These are phyloP conservation scores for Hydropsyche tenuis DNA, from an alignment of 1,140 invertebrate genomes.

Conservation along the genomic window DNA sequence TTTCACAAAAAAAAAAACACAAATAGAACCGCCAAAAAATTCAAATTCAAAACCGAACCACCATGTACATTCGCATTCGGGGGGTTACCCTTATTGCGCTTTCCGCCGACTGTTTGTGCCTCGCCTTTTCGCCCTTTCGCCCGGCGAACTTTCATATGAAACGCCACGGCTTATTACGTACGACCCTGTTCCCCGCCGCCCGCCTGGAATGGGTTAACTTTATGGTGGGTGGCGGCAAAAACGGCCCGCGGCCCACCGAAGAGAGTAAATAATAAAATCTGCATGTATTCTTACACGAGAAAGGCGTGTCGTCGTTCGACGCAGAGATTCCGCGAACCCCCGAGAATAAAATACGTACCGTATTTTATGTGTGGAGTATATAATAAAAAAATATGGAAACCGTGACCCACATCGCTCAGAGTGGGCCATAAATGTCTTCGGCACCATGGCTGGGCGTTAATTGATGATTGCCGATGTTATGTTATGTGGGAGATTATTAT, in stretches of 20 bases:
- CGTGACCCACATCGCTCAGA: neutral
- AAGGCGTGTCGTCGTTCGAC: conserved; percentile 38
- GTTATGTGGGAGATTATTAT: no score
- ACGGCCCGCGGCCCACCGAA: neutral
- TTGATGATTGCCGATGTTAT: conserved; percentile 6
- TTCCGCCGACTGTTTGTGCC: neutral
- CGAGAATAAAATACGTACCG: neutral
- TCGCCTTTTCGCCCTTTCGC: conserved; percentile 16
- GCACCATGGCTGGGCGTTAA: conserved; percentile 15
- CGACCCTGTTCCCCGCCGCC: neutral
- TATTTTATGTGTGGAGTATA: neutral
- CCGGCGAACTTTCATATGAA: conserved; percentile 17
- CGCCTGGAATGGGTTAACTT: no score
- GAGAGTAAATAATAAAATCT: conserved; percentile 40
- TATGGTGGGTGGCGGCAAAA: neutral
- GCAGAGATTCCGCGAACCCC: conserved; percentile 2
- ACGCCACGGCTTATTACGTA: conserved; percentile 19
- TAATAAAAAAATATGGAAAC: neutral
- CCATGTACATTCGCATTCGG: no score
- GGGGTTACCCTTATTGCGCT: no score
- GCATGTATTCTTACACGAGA: conserved; percentile 38
- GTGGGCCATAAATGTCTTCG: conserved; percentile 32
- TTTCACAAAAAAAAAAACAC: no score
- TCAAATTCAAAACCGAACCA: no score
- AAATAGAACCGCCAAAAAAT: no score